Base-by-base conservation (phyloP, 2,888 invertebrate species). In the Dorcus hopei region DNA sequence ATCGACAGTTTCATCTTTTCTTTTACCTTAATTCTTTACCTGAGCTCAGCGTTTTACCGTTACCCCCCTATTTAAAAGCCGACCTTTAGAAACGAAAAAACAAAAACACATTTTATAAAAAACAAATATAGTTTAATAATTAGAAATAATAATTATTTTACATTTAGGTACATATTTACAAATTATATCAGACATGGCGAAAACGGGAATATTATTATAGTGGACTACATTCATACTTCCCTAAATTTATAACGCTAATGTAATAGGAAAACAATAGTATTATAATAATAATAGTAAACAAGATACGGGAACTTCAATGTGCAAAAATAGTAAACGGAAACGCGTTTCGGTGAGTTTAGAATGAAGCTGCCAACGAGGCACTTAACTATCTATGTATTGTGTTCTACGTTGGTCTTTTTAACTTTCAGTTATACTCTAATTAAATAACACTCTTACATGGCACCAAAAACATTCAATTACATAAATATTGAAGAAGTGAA, bases 131-230 rank as follows among this genome's bases (percentile, higher is more conserved):
- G 68, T 70, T 74, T 77, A 71, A 66, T 72, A 73, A 72, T 71
- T 72, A 74, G 71, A 76, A 74, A 75, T 72, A 72, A 74, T 70
- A 70, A 71, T 72, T 71, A 68, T 69, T 71, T 73, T 74, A 69
- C 68, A 72, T 72, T 70, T 73, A 74, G 73, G 70, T 75, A 75
- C 74, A 74, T 76, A 76, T 76, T 72, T 76, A 76, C 75, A 75
- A 70, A 70, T 70, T 69, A 72, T 70, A 68, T 71, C 65, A 71
- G 71, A 72, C 72, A 74, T 74, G 74, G 74, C 74, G 72, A 69
- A 70, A 69, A 71, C 70, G 70, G 71, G 70, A 68, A 65, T 66
- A 68, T 66, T 65, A 62, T 59, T 63, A 57, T 62, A 62, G 57
- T 62, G 63, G 62, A 62, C 55, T 54, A 62, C 63, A 62, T 51